phyloP scores from a whole-genome alignment of 2,888 invertebrate species.

The Cephonodes hylas region DNA sequence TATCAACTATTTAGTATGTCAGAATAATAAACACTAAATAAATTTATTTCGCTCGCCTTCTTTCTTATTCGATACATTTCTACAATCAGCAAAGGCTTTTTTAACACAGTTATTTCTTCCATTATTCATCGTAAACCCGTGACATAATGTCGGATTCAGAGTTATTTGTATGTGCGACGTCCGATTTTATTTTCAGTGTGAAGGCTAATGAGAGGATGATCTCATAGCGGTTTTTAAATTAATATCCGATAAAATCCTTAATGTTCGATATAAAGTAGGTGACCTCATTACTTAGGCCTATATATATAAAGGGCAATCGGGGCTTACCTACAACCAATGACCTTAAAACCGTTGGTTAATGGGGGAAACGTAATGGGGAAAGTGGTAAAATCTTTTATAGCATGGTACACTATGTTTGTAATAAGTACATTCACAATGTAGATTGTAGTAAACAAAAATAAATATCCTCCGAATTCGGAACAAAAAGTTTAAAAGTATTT shows the following conservation, averaged over 20 bases:
- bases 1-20: too few relatives aligned
- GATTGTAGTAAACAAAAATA: too few relatives aligned
- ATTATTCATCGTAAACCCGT: neutral
- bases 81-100: neutral
- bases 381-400: too few relatives aligned
- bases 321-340: neutral
- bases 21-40: too few relatives aligned
- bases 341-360: neutral
- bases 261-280: neutral
- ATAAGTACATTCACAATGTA: too few relatives aligned
- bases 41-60: too few relatives aligned
- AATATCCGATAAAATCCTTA: neutral
- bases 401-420: too few relatives aligned
- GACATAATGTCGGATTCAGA: slow-evolving; percentile 16
- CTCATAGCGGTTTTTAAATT: slow-evolving; percentile 37
- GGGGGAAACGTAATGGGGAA: neutral
- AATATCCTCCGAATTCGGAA: too few relatives aligned
- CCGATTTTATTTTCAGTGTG: slow-evolving; percentile 49
- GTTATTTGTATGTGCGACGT: slow-evolving; percentile 24
- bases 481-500: too few relatives aligned
- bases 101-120: neutral
- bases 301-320: neutral
- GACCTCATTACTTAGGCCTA: neutral
- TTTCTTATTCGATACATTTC: too few relatives aligned
- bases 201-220: slow-evolving; percentile 44